phyloP scores from a whole-genome alignment of 2,888 invertebrate species.

The Rugalucina vietnamica region DNA sequence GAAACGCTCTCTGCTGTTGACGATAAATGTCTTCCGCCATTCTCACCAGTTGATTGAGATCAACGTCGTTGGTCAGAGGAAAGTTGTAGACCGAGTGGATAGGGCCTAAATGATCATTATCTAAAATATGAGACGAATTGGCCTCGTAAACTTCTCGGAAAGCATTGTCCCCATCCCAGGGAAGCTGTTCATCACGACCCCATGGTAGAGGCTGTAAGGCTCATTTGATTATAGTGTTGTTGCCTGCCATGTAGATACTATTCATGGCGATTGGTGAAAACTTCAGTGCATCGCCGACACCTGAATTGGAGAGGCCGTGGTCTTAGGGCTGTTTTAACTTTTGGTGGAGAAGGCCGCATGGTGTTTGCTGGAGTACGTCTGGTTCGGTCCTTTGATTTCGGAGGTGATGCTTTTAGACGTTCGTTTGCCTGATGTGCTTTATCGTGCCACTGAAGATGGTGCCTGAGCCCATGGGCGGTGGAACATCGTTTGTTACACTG shows the following conservation, averaged over 20 bases:
- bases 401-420: too few species aligned
- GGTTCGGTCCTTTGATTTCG: too few species aligned
- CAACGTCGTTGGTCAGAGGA: neutral
- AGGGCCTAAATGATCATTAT: neutral
- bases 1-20: constrained; percentile 13
- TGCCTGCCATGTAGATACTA: constrained; percentile 19
- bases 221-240: neutral
- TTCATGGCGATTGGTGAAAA: neutral
- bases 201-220: constrained; percentile 12
- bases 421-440: too few species aligned
- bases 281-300: constrained; percentile 13
- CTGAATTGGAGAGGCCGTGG: too few species aligned
- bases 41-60: neutral
- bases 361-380: too few species aligned
- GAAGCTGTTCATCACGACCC: neutral
- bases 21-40: neutral
- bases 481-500: too few species aligned
- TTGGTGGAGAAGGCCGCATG: too few species aligned
- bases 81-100: constrained; percentile 10
- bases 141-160: constrained; percentile 3
- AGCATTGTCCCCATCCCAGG: neutral
- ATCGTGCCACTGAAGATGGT: too few species aligned
- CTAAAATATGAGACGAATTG: constrained; percentile 10
- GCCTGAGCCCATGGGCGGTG: too few species aligned
- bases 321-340: too few species aligned